Percentiles rank a stretch among this genome's conserved stretches.
These are phyloP conservation scores for Prionace glauca DNA, from an alignment of 2,797 vertebrate genomes.

Conservation along the genomic window DNA sequence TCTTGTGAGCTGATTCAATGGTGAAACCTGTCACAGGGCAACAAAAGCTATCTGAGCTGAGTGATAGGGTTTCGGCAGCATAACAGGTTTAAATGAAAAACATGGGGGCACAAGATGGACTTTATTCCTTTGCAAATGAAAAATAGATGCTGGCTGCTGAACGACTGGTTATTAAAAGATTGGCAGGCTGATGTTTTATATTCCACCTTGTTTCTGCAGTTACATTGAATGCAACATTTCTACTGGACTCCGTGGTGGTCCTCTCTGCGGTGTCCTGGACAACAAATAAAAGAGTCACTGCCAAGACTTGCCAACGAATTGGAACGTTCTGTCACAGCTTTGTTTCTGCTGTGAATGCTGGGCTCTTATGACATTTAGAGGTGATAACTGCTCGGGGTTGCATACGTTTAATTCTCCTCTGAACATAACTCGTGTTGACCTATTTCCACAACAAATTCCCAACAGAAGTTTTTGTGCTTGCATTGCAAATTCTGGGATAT, in stretches of 20 bases:
- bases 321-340: neutral
- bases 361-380: neutral
- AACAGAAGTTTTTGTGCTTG: neutral
- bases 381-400: neutral
- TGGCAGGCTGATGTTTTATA: neutral
- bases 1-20: neutral
- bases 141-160: neutral
- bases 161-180: neutral
- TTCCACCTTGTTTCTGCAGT: neutral
- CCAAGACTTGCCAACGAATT: neutral
- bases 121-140: neutral
- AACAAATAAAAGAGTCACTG: neutral
- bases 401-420: neutral
- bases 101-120: neutral
- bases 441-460: neutral
- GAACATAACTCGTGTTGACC: neutral
- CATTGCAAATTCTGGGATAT: conserved; percentile 13
- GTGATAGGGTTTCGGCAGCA: neutral
- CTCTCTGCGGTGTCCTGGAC: neutral
- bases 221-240: neutral
- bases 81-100: neutral
- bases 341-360: neutral
- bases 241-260: neutral
- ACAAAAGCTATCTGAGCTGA: neutral
- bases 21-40: neutral